phyloP scores from a whole-genome alignment of 2,888 invertebrate genomes.

The Sepiola atlantica region DNA sequence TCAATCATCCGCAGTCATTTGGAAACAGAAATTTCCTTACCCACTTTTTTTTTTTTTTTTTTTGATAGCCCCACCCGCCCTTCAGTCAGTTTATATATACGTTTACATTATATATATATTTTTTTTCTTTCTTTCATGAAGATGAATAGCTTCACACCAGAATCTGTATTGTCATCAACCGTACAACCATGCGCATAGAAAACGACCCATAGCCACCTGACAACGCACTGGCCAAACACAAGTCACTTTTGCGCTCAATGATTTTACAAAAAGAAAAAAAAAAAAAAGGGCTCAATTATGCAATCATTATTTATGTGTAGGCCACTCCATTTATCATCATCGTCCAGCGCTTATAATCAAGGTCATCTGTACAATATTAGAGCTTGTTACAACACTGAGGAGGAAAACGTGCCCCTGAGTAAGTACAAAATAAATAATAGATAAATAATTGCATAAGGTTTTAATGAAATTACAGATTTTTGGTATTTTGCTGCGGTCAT shows the following conservation, averaged over 20 bases:
- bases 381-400: slow-evolving; percentile 44
- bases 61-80: not conserved
- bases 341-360: slow-evolving; percentile 40
- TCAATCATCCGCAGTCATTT: not conserved
- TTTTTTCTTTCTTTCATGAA: not conserved
- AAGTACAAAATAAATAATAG: slow-evolving; percentile 46
- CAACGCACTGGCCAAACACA: not conserved
- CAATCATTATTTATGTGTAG: slow-evolving; percentile 43
- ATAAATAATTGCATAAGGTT: slow-evolving; percentile 46
- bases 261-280: not conserved
- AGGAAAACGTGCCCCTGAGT: slow-evolving; percentile 44
- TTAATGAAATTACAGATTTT: slow-evolving; percentile 44
- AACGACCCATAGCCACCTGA: not conserved
- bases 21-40: slow-evolving; percentile 34
- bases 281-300: slow-evolving; percentile 24
- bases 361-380: slow-evolving; percentile 46
- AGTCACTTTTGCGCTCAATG: slow-evolving; percentile 32
- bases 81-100: not conserved
- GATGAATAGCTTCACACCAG: slow-evolving; percentile 41
- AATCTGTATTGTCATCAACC: slow-evolving; percentile 41
- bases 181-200: not conserved
- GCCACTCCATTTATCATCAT: slow-evolving; percentile 34
- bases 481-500: slow-evolving; percentile 42
- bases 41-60: not conserved
- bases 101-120: not conserved